A percentile compares a stretch with the other conserved stretches of the same genome.
Evolutionary conservation across 2,797 vertebrate species (phyloP).

Genomic region (Anguilla anguilla): DNA sequence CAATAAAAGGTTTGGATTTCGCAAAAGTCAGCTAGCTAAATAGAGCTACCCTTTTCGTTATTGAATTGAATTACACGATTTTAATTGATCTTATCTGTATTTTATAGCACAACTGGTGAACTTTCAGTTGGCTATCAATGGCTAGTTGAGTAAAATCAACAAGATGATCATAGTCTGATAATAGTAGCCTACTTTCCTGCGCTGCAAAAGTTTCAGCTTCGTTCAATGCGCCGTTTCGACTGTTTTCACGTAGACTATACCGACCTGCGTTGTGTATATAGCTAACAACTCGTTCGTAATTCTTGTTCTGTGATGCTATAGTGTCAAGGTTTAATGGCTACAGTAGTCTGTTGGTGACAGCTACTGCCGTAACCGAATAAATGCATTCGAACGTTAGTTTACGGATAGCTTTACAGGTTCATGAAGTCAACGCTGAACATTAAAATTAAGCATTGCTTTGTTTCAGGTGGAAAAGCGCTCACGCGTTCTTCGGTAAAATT

Average conservation of each 20-base stretch:
- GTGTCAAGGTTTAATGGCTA: background rate
- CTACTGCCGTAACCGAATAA: too few species aligned
- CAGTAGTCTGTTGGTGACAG: too few species aligned
- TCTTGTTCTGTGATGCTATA: background rate
- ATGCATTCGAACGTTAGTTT: background rate
- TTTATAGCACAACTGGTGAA: background rate
- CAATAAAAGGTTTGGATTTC: too few species aligned
- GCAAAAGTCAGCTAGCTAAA: too few species aligned
- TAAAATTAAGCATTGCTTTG: constrained; percentile 10
- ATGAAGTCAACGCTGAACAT: background rate
- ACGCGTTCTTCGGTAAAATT: constrained; percentile 9
- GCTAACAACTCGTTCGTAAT: background rate
- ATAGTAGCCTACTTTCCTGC: background rate
- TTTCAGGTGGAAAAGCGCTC: constrained; percentile 33
- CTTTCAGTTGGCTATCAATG: background rate
- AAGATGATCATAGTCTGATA: background rate
- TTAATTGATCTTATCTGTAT: background rate
- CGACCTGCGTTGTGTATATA: background rate
- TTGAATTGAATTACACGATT: background rate
- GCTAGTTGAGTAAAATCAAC: background rate
- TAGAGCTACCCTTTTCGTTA: too few species aligned
- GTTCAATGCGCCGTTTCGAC: background rate
- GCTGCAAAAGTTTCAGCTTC: background rate
- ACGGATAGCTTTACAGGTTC: background rate
- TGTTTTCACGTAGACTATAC: background rate